A percentile compares a stretch with the other conserved stretches of the same genome.
Evolutionary conservation across 2,888 invertebrate species (phyloP).

Genomic region (Prosopocoilus inquinatus): DNA sequence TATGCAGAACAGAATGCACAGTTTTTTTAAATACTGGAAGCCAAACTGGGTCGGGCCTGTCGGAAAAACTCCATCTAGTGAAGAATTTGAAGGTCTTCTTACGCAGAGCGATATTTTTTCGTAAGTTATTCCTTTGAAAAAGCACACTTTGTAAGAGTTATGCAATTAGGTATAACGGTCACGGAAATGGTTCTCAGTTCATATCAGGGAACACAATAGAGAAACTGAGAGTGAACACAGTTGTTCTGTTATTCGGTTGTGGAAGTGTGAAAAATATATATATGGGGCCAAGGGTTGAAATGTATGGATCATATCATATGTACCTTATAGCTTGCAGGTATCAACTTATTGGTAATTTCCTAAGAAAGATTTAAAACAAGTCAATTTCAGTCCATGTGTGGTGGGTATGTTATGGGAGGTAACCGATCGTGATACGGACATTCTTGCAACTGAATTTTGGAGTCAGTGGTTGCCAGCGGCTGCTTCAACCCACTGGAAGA

Average conservation of each 20-base stretch:
- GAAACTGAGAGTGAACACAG: conserved; percentile 55
- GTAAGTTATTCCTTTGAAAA: conserved; percentile 47
- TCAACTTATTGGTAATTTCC: conserved; percentile 8
- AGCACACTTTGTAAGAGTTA: not conserved
- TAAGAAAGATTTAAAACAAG: conserved; percentile 1
- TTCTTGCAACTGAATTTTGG: conserved; percentile 51
- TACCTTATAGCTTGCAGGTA: conserved; percentile 51
- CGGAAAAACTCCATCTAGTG: conserved; percentile 54
- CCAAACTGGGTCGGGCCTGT: conserved; percentile 51
- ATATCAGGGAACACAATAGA: conserved; percentile 57
- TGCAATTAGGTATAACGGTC: conserved; percentile 62
- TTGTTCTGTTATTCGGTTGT: conserved; percentile 68
- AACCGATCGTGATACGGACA: conserved; percentile 54
- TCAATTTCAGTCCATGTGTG: conserved; percentile 50
- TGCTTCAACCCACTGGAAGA: conserved; percentile 50
- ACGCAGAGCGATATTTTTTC: conserved; percentile 57
- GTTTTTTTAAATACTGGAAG: conserved; percentile 54
- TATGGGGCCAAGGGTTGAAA: conserved; percentile 51
- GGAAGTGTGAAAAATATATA: conserved; percentile 51
- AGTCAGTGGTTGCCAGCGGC: conserved; percentile 52
- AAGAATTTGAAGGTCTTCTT: conserved; percentile 55
- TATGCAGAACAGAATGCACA: conserved; percentile 52
- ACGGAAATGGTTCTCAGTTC: conserved; percentile 65
- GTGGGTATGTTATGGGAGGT: conserved; percentile 56
- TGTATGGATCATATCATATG: conserved; percentile 51